A percentile compares a stretch with the other conserved stretches of the same genome.
Evolutionary conservation across 2,888 invertebrate species (phyloP).

Genomic region (Drosophila siamana): DNA sequence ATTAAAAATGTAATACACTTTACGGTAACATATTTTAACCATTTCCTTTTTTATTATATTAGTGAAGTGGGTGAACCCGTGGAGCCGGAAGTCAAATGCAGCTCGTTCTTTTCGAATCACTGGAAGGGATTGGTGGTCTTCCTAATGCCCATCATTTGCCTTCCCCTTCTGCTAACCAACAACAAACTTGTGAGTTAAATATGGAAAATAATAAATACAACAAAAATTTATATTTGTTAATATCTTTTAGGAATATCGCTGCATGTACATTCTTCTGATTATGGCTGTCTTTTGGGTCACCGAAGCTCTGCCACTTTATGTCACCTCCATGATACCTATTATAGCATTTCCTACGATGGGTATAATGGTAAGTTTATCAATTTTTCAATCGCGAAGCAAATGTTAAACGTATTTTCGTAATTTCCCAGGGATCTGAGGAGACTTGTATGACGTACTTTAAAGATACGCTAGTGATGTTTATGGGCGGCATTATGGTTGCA

Average conservation of each 20-base stretch:
- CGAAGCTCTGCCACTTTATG: conserved; percentile 92
- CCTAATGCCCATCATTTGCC: conserved; percentile 89
- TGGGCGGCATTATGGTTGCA: conserved; percentile 96
- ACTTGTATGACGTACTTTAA: conserved; percentile 92
- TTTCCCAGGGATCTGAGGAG: conserved; percentile 85
- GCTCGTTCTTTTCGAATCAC: conserved; percentile 88
- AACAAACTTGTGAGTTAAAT: conserved; percentile 86
- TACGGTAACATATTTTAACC: not conserved
- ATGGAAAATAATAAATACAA: not conserved
- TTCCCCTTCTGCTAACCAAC: conserved; percentile 89
- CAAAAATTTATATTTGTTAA: not conserved
- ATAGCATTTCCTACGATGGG: conserved; percentile 93
- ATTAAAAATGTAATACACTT: not conserved
- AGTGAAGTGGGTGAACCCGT: conserved; percentile 74
- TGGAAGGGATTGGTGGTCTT: conserved; percentile 91
- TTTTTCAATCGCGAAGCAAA: conserved; percentile 1
- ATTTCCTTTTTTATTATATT: not conserved
- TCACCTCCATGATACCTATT: conserved; percentile 94
- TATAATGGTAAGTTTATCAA: conserved; percentile 86
- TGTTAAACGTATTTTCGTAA: not conserved
- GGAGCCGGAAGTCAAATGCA: conserved; percentile 53
- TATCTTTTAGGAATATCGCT: conserved; percentile 88
- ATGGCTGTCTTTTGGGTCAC: conserved; percentile 95
- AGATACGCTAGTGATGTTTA: conserved; percentile 94
- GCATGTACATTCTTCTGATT: conserved; percentile 91